Evolutionary conservation across 2,888 invertebrate species (phyloP).

Genomic region (Plebejus melissa): DNA sequence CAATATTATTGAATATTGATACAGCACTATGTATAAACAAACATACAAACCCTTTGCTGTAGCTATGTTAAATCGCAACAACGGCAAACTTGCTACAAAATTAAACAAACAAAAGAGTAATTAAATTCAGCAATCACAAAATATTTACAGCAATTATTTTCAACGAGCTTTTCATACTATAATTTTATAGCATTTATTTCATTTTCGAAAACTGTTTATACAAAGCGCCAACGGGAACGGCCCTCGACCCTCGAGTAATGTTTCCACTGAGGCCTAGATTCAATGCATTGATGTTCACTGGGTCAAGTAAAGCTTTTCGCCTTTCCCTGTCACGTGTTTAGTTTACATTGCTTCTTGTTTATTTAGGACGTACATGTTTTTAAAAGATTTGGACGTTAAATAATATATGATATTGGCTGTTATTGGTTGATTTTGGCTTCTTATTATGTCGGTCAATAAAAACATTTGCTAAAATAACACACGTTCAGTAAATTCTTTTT

Average conservation of each 20-base stretch:
- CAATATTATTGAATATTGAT: too few relatives aligned
- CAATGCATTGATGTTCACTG: slow-evolving; percentile 24
- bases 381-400: neutral
- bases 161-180: neutral
- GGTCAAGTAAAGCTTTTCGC: slow-evolving; percentile 25
- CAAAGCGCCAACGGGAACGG: slow-evolving; percentile 9
- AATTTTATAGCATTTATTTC: slow-evolving; percentile 2
- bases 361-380: neutral
- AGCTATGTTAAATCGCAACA: neutral
- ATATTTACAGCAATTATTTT: neutral
- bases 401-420: too few relatives aligned
- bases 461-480: too few relatives aligned
- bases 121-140: neutral
- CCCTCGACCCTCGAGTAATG: slow-evolving; percentile 20
- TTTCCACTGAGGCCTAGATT: slow-evolving; percentile 26
- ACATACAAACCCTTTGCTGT: neutral
- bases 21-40: too few relatives aligned
- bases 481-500: too few relatives aligned
- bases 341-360: slow-evolving; percentile 14
- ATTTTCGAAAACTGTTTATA: neutral
- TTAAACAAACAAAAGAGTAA: neutral
- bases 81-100: neutral
- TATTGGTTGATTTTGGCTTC: too few relatives aligned
- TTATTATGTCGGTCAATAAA: too few relatives aligned
- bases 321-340: slow-evolving; percentile 16